Conservation (phyloP, 2,113 vertebrate genomes). For the Microtus montanus region DNA sequence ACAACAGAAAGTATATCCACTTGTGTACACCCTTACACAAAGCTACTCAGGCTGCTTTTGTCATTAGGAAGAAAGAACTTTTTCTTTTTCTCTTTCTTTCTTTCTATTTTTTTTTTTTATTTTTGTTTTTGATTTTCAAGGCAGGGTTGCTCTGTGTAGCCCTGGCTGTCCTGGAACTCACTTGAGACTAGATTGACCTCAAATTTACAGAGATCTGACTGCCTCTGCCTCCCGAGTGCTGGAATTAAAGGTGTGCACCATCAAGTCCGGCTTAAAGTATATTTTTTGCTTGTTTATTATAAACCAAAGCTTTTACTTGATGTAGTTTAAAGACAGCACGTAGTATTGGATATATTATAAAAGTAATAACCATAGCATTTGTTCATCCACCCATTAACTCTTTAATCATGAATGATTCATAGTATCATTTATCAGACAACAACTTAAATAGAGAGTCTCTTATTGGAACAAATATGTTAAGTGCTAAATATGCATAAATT, state of each 20-base stretch:
- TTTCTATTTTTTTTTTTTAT: accelerated
- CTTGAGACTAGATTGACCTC: too few relatives aligned
- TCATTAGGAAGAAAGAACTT: background rate
- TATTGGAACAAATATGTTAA: background rate
- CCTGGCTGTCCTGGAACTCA: too few relatives aligned
- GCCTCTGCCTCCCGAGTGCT: too few relatives aligned
- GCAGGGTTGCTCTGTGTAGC: too few relatives aligned
- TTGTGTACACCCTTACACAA: background rate
- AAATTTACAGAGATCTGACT: too few relatives aligned
- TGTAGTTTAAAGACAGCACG: background rate
- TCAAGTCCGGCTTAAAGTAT: too few relatives aligned
- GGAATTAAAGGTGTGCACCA: too few relatives aligned
- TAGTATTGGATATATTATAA: background rate
- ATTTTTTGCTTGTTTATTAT: background rate
- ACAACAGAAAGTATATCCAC: background rate
- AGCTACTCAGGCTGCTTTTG: background rate
- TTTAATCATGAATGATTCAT: background rate
- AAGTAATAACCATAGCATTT: background rate
- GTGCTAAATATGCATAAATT: background rate
- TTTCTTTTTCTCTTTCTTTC: background rate
- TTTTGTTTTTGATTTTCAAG: too few relatives aligned
- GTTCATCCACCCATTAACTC: background rate
- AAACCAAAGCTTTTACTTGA: background rate
- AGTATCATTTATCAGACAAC: background rate
- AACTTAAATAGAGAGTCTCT: background rate